Percentiles rank a stretch among this genome's conserved stretches.
phyloP scores from a whole-genome alignment of 2,888 invertebrate species.

The Cryptosula pallasiana region DNA sequence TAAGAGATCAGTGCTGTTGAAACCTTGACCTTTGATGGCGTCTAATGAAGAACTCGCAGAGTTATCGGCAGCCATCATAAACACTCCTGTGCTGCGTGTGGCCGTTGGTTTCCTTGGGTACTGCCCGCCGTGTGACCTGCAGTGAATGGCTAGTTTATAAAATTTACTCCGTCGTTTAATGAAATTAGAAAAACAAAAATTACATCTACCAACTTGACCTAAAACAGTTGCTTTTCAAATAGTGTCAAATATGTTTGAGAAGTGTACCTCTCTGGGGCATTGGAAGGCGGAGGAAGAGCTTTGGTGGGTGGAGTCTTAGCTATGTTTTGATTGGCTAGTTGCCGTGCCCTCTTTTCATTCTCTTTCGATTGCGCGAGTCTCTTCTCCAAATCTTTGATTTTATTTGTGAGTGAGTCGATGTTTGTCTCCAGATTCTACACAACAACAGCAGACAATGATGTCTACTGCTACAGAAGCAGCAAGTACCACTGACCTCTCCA shows the following conservation, averaged over 20 bases:
- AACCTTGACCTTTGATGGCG: conserved; percentile 13
- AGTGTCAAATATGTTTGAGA: no score
- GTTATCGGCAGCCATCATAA: background rate
- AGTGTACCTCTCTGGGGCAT: no score
- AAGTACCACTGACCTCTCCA: background rate
- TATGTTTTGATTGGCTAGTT: background rate
- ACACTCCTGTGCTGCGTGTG: background rate
- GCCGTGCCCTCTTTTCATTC: conserved; percentile 5
- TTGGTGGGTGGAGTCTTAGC: background rate
- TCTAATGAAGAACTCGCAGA: background rate
- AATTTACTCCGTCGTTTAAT: no score
- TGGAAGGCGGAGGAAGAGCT: background rate
- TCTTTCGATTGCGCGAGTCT: conserved; percentile 1
- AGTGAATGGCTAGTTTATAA: no score
- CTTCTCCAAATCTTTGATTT: conserved; percentile 16
- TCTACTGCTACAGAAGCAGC: no score
- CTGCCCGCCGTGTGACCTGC: background rate
- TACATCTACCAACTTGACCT: background rate
- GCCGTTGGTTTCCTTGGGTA: conserved; percentile 10
- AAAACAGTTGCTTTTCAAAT: no score
- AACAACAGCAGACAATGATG: no score
- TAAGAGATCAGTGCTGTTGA: background rate
- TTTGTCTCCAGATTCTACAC: background rate
- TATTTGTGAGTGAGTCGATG: background rate
- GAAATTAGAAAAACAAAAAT: no score